phyloP scores from a whole-genome alignment of 1,140 invertebrate genomes.

The Drosophila takahashii region DNA sequence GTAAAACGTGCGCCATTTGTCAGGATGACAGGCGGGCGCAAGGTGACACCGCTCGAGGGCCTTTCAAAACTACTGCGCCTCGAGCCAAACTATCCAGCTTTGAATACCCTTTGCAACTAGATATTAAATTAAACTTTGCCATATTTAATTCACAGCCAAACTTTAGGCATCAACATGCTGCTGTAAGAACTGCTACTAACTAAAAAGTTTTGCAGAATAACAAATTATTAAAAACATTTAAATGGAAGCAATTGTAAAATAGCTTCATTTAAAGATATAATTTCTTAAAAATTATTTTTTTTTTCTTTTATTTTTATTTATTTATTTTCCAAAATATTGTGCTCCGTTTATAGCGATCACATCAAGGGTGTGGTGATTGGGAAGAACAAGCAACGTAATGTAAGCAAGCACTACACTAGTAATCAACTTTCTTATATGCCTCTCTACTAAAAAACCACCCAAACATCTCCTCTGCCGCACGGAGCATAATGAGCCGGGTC shows the following conservation, averaged over 20 bases:
- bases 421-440: constrained; percentile 2
- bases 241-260: too few relatives aligned
- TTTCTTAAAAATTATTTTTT: too few relatives aligned
- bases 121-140: not conserved
- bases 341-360: not conserved
- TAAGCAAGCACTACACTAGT: not conserved
- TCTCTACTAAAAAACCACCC: not conserved
- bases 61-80: constrained; percentile 33
- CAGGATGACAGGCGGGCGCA: constrained; percentile 57
- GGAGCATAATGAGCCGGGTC: constrained; percentile 37
- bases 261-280: too few relatives aligned
- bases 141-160: not conserved
- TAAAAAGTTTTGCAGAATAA: too few relatives aligned
- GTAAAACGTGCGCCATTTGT: constrained; percentile 80
- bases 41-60: constrained; percentile 53
- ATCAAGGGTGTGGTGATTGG: not conserved
- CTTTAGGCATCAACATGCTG: not conserved
- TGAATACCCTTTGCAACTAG: constrained; percentile 13
- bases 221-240: too few relatives aligned
- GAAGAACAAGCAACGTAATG: not conserved
- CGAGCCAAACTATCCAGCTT: not conserved
- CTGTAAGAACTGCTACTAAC: not conserved
- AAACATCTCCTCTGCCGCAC: not conserved
- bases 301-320: too few relatives aligned
- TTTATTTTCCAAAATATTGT: too few relatives aligned